Evolutionary conservation across 2,113 vertebrate genomes (phyloP), one percentile per base, ranked within the genome.

Genomic region (Fukomys damarensis): DNA sequence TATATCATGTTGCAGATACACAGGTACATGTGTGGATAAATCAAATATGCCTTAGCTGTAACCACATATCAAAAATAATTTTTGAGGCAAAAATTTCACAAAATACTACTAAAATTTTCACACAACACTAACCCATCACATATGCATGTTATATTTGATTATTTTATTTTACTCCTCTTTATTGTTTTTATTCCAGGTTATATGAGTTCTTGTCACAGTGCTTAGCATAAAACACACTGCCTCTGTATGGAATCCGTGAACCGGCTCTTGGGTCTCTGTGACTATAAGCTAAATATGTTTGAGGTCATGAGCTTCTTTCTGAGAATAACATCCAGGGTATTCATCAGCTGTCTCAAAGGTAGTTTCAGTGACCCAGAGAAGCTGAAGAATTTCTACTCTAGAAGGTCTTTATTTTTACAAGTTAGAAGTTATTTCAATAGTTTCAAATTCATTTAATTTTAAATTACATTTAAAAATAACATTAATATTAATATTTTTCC

Each of bases 381-480:
- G 30, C 65, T 85, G 58, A 58, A 52, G 52, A 85, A 74, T 65
- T 80, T 7, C 16, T 7, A 7, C 11, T 41, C 26, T 26, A 10
- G 11, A 84, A 9, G 10, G 59, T 12, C 43, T 74, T 90, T 70
- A 10, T 41, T 86, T 96, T 63, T 32, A 20, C 59, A 89, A 82
- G 10, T 74, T 66, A 63, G 56, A 89, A 38, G 43, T 94, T 65
- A 85, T 63, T 94, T 89, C 93, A 52, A 58, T 68, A 92, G 7
- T 56, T 70, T 68, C 3, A 61, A 82, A 61, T 70, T 95, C 30
- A 93, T 65, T 85, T 94, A 58, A 96, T 84, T 76, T 65, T 7
- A 10, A 13, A 74, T 91, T 80, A 81, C 85, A 91, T 94, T 81
- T 79, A 11, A 90, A 93, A 68, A 74, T 61, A 80, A 26, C 16